Conservation (phyloP, 2,113 vertebrate genomes). For the Misgurnus mizolepis region DNA sequence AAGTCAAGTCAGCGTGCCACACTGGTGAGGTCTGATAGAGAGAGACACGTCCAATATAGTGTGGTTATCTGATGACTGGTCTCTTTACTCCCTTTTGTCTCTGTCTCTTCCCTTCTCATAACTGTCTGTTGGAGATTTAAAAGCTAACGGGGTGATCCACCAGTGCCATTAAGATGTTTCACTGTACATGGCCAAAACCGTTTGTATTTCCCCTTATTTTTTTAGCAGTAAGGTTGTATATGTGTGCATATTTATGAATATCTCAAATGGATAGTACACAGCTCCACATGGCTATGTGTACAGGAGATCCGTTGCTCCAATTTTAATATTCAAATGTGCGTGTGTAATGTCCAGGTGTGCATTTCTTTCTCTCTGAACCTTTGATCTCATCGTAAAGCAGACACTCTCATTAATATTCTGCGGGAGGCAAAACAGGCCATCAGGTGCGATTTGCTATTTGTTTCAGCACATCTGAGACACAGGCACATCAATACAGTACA, state of each 20-base stretch:
- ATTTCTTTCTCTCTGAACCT: slow-evolving; percentile 41
- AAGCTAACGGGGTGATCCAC: slow-evolving; percentile 12
- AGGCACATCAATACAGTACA: slow-evolving; percentile 75
- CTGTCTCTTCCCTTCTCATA: slow-evolving; percentile 37
- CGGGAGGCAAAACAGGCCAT: slow-evolving; percentile 63
- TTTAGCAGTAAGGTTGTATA: neutral
- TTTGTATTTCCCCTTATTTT: no score
- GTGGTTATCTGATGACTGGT: slow-evolving; percentile 68
- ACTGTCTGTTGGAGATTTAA: slow-evolving; percentile 42
- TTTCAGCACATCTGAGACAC: slow-evolving; percentile 71
- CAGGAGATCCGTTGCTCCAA: slow-evolving; percentile 6
- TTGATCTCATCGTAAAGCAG: slow-evolving; percentile 51
- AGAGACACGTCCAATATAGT: slow-evolving; percentile 70
- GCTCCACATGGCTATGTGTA: neutral
- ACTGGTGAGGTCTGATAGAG: slow-evolving; percentile 62
- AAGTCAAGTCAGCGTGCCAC: slow-evolving; percentile 58
- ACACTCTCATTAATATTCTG: slow-evolving; percentile 66
- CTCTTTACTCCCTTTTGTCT: slow-evolving; percentile 39
- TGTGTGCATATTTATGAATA: neutral
- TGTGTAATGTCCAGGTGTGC: slow-evolving; percentile 42
- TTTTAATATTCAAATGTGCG: slow-evolving; percentile 13
- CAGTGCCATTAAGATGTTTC: neutral
- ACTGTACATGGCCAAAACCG: no score
- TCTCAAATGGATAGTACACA: neutral
- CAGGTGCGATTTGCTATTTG: slow-evolving; percentile 70